Percentiles rank a stretch among this genome's conserved stretches.
Evolutionary conservation across 2,797 vertebrate species (phyloP).

Genomic region (Hyperoplus immaculatus): DNA sequence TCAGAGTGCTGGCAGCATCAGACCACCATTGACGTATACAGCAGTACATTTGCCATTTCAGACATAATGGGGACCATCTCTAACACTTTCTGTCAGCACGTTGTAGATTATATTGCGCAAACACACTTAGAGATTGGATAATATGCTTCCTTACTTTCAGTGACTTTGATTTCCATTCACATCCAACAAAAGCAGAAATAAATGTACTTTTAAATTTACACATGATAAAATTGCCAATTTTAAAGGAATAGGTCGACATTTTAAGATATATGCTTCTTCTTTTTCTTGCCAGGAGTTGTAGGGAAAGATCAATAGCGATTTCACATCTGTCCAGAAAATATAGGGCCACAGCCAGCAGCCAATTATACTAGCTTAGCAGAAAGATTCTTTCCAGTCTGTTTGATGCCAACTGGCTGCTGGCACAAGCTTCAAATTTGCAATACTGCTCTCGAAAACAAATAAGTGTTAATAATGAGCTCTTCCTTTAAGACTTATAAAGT

Average conservation of each 20-base stretch:
- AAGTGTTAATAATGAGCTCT: not conserved
- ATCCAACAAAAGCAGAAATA: not conserved
- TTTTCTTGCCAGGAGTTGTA: not conserved
- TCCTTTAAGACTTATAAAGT: not conserved
- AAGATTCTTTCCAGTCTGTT: not conserved
- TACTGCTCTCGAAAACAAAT: not conserved
- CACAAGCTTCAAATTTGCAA: not conserved
- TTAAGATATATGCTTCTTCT: not conserved
- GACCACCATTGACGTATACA: not conserved
- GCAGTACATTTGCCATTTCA: conserved; percentile 6
- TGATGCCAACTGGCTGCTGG: not conserved
- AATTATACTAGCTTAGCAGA: not conserved
- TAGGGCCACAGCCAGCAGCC: not conserved
- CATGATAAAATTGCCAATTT: not conserved
- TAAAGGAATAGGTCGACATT: not conserved
- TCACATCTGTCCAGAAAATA: not conserved
- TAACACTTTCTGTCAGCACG: conserved; percentile 5
- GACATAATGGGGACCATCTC: not conserved
- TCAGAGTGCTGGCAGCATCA: not conserved
- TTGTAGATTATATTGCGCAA: conserved; percentile 1
- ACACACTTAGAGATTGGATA: not conserved
- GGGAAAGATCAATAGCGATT: not conserved
- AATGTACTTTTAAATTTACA: not conserved
- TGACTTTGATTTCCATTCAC: not conserved
- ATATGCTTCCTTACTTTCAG: not conserved